Evolutionary conservation across 2,113 vertebrate species (phyloP).

Genomic region (Sterna hirundo): DNA sequence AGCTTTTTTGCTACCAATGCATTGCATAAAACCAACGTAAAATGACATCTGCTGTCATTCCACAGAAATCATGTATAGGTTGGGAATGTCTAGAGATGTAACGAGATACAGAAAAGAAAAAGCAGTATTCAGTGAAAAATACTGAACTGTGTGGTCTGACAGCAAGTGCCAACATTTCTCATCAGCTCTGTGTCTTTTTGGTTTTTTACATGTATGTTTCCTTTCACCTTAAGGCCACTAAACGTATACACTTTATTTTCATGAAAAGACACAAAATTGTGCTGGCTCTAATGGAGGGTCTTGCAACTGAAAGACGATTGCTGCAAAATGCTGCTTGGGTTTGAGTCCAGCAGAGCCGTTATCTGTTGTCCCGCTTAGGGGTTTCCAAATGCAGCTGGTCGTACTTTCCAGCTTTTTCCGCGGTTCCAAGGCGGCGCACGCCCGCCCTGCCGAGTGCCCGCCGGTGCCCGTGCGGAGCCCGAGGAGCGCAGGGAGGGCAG

Average conservation of each 20-base stretch:
- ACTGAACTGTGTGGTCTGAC: neutral
- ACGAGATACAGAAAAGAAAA: neutral
- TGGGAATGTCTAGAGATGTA: neutral
- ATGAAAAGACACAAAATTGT: neutral
- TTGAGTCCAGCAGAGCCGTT: neutral
- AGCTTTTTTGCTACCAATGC: neutral
- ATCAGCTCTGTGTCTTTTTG: neutral
- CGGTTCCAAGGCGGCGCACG: rapidly evolving
- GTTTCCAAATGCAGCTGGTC: neutral
- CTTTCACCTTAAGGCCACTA: neutral
- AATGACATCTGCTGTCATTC: neutral
- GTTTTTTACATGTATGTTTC: neutral
- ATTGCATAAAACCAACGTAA: neutral
- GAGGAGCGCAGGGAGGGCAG: neutral
- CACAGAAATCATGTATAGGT: neutral
- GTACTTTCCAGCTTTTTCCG: neutral
- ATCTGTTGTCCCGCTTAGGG: rapidly evolving
- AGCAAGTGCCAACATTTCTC: neutral
- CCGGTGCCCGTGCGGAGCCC: rapidly evolving
- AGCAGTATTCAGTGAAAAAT: neutral
- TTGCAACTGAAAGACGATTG: neutral
- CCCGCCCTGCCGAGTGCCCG: rapidly evolving
- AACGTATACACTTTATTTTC: neutral
- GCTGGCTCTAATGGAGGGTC: neutral
- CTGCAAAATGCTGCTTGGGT: neutral